Conservation (phyloP, 2,888 invertebrate genomes). For the Dysmachus trigonus region DNA sequence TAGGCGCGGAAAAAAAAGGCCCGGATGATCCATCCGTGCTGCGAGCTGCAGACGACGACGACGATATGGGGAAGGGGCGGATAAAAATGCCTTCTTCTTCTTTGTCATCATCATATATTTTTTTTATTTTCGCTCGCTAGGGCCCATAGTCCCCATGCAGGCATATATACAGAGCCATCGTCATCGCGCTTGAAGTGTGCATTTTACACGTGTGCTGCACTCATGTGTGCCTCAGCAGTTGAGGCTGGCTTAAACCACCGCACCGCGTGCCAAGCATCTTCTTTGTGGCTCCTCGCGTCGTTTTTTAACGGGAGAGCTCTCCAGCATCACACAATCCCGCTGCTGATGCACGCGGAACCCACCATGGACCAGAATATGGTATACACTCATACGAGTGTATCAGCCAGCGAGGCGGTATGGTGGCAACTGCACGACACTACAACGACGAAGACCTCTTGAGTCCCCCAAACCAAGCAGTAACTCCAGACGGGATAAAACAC, state of each 20-base stretch:
- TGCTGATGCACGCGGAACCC: background rate
- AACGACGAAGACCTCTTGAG: constrained; percentile 27
- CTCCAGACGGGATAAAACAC: background rate
- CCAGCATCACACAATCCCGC: constrained; percentile 1
- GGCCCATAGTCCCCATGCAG: background rate
- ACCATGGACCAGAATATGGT: background rate
- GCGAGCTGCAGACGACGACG: background rate
- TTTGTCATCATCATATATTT: background rate
- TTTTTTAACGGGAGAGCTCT: constrained; percentile 1
- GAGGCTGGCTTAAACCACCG: background rate
- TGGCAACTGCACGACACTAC: background rate
- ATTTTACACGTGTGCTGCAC: constrained; percentile 33
- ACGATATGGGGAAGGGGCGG: background rate
- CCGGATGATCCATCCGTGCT: background rate
- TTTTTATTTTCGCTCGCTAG: background rate
- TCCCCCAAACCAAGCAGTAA: constrained; percentile 12
- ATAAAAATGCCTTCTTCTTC: background rate
- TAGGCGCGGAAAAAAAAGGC: background rate
- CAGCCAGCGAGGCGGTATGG: background rate
- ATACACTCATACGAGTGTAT: background rate
- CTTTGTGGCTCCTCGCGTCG: background rate
- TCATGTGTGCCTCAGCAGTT: background rate
- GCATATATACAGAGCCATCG: background rate
- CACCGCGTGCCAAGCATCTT: constrained; percentile 7
- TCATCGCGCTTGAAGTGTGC: background rate